A percentile compares a stretch with the other conserved stretches of the same genome.
Conservation (phyloP, 2,888 invertebrate genomes). For the Micoletzkya japonica region DNA sequence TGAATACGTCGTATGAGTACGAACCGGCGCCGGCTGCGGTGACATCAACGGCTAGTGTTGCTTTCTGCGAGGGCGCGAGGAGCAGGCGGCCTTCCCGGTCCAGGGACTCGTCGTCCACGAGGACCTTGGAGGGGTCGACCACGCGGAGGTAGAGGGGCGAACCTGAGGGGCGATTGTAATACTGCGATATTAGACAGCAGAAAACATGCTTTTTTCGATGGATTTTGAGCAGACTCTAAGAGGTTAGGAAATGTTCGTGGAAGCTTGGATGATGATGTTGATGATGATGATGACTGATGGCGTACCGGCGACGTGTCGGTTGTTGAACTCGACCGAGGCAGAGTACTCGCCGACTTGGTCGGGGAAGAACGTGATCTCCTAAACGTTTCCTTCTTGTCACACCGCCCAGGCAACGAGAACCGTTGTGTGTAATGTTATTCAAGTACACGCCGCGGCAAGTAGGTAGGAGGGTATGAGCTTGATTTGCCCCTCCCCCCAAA, state of each 20-base stretch:
- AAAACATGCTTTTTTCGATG: too few species aligned
- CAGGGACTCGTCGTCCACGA: constrained; percentile 45
- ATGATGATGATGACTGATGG: background rate
- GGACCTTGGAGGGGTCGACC: constrained; percentile 57
- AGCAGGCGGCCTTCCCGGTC: constrained; percentile 56
- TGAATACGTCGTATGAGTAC: too few species aligned
- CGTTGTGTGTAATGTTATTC: background rate
- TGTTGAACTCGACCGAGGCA: constrained; percentile 60
- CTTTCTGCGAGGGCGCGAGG: constrained; percentile 50
- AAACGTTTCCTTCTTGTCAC: background rate
- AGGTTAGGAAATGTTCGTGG: too few species aligned
- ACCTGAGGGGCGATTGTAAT: constrained; percentile 34
- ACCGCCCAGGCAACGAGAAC: background rate
- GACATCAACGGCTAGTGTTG: constrained; percentile 60
- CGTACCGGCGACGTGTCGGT: constrained; percentile 72
- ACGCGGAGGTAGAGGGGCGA: constrained; percentile 56
- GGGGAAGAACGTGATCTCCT: constrained; percentile 53
- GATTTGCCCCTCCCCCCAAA: too few species aligned
- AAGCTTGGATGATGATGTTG: too few species aligned
- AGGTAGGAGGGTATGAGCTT: too few species aligned
- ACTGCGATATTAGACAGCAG: too few species aligned
- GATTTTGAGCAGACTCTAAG: too few species aligned
- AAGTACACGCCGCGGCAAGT: too few species aligned
- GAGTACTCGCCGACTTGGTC: constrained; percentile 53
- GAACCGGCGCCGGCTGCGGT: constrained; percentile 62